Base-by-base conservation (phyloP, 2,113 vertebrate species). In the Grallaria varia region DNA sequence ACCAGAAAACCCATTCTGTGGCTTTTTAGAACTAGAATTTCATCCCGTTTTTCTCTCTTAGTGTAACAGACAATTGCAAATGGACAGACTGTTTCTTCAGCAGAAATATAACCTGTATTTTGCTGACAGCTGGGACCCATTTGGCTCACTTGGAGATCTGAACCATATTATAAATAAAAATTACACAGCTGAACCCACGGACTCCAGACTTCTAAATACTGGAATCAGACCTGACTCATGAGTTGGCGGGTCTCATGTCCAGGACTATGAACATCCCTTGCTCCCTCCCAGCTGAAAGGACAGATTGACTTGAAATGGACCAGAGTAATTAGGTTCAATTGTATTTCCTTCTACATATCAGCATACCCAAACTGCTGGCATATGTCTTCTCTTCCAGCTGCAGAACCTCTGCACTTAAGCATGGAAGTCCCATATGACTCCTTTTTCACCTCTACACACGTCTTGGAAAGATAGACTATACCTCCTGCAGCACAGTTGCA, bases 121-220 rank as follows among this genome's bases (percentile, higher is more conserved):
- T 93, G 33, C 63, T 63, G 58, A 80, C 9, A 91, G 24, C 37
- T 66, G 50, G 37, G 47, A 62, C 63, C 24, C 16, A 55, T 89
- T 73, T 96, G 53, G 62, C 58, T 90, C 79, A 59, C 73, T 73
- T 55, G 39, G 67, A 80, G 55, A 90, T 63, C 82, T 90, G 89
- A 87, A 80, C 59, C 39, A 25, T 76, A 74, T 85, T 81, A 92
- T 33, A 91, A 94, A 78, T 66, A 88, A 50, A 93, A 95, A 83
- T 77, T 71, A 93, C 55, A 93, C 62, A 82, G 67, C 49, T 80
- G 74, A 22, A 80, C 18, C n/a, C 63, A 89, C 45, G 28, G 74
- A 62, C 68, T 94, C 58, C 39, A 79, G 25, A 53, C 35, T 69
- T 84, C 72, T 83, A 80, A 83, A 67, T 85, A 82, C 75, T 91